Percentiles rank a stretch among this genome's conserved stretches.
Conservation (phyloP, 2,888 invertebrate species). For the Meandrusa payeni region DNA sequence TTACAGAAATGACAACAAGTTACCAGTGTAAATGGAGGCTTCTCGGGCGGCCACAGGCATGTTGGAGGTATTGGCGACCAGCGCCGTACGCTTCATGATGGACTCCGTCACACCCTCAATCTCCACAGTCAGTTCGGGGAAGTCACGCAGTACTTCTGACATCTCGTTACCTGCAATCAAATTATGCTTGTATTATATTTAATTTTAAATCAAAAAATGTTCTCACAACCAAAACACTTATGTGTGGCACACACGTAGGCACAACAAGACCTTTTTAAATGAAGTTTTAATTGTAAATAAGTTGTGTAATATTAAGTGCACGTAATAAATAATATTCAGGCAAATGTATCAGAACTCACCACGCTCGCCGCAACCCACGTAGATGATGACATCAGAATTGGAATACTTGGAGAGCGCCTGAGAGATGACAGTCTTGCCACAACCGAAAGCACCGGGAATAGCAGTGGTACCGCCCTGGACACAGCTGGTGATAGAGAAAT, state of each 20-base stretch:
- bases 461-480: slow-evolving; percentile 99
- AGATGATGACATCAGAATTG: slow-evolving; percentile 99
- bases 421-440: slow-evolving; percentile 99
- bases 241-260: too few species aligned
- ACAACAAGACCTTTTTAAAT: too few species aligned
- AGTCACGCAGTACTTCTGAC: slow-evolving; percentile 99
- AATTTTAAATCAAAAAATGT: too few species aligned
- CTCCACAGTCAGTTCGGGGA: slow-evolving; percentile 98
- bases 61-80: slow-evolving; percentile 99
- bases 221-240: too few species aligned
- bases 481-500: slow-evolving; percentile 87
- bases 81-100: slow-evolving; percentile 99
- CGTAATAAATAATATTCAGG: too few species aligned
- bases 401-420: slow-evolving; percentile 99
- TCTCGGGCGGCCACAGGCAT: slow-evolving; percentile 99
- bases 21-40: slow-evolving; percentile 99
- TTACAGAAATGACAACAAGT: too few species aligned
- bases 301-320: too few species aligned
- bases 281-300: too few species aligned
- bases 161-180: slow-evolving; percentile 92
- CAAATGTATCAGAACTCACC: too few species aligned
- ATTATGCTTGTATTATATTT: too few species aligned
- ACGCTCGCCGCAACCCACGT: slow-evolving; percentile 99
- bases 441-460: slow-evolving; percentile 99
- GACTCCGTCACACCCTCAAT: slow-evolving; percentile 98